Evolutionary conservation across 2,797 vertebrate species (phyloP).

Genomic region (Ispidina lecontei): DNA sequence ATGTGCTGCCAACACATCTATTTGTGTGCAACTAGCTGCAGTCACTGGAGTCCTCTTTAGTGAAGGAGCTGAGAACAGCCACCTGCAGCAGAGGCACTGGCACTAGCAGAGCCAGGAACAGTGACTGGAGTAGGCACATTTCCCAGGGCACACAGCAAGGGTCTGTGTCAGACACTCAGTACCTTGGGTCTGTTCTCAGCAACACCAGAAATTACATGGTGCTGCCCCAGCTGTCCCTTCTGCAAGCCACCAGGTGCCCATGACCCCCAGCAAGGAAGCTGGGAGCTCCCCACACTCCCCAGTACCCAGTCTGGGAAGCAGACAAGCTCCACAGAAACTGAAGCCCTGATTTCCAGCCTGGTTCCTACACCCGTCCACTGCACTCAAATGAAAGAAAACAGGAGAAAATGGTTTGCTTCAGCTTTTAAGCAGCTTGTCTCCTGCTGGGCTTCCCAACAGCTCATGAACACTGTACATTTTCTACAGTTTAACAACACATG

Average conservation of each 20-base stretch:
- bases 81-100: neutral
- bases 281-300: neutral
- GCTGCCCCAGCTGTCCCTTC: neutral
- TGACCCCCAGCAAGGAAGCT: neutral
- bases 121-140: neutral
- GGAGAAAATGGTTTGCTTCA: neutral
- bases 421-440: neutral
- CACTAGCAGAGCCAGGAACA: neutral
- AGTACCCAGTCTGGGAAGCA: neutral
- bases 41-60: neutral
- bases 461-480: neutral
- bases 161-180: neutral
- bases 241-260: neutral
- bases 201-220: neutral
- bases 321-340: neutral
- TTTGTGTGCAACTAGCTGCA: neutral
- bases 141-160: neutral
- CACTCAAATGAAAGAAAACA: neutral
- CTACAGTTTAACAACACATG: neutral
- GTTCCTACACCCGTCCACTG: accelerated
- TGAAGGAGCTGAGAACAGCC: neutral
- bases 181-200: neutral
- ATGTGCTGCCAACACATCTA: neutral
- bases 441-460: neutral
- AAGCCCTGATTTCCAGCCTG: neutral